Base-by-base conservation (phyloP, 2,113 vertebrate species). In the Proteles cristata region DNA sequence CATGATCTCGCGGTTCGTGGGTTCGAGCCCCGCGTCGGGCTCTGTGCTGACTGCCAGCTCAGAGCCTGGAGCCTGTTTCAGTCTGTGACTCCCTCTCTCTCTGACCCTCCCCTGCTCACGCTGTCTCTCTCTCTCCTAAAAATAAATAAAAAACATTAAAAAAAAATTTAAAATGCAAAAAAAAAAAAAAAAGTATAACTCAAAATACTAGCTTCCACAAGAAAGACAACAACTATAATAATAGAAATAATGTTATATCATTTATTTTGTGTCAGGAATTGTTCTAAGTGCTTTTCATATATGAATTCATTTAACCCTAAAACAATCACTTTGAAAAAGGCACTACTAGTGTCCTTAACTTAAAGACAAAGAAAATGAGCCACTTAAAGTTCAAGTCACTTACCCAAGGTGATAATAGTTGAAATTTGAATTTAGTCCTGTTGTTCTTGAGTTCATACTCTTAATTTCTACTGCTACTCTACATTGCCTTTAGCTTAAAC, bases 201-300 rank as follows among this genome's bases (percentile, higher is more conserved):
- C 55, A 65, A 33, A 31, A 33, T 69, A 71, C 71, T 26, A 71
- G 21, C 50, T 89, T 82, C 77, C 91, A 92, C 21, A 86, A 91
- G 65, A 8, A 88, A 73, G 53, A 76, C 66, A 76, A 76, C 73
- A 76, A 74, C n/a, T 77, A 92, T 39, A 95, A 76, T 76, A 86
- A 77, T 48, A 91, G n/a, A 92, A 93, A 90, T 84, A 80, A 90
- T 90, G 88, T 93, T 68, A 55, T 25, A 58, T 14, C 63, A 90
- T 76, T 50, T 90, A 61, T 87, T 96, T 83, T 83, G 65, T 94
- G 58, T 58, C 65, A 93, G 58, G 19, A 63, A 69, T 84, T 92
- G 68, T 89, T 95, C 85, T 81, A 95, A 96, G 66, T 90, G 69
- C 39, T 93, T 87, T 94, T 80, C 48, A 74, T 90, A 76, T 69